phyloP scores from a whole-genome alignment of 2,113 vertebrate species.

The Esox niger region DNA sequence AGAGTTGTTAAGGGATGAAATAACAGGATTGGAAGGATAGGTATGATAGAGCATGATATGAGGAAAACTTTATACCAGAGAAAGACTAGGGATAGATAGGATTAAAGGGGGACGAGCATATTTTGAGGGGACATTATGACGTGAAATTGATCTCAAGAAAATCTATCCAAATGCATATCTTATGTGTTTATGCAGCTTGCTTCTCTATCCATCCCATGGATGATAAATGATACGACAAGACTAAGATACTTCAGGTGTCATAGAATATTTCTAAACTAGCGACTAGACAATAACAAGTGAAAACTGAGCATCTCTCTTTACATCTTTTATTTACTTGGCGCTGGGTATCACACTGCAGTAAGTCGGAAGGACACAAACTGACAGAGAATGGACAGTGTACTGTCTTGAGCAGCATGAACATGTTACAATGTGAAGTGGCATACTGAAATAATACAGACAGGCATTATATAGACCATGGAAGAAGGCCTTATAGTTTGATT shows the following conservation, averaged over 20 bases:
- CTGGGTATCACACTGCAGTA: slow-evolving; percentile 23
- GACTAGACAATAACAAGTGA: slow-evolving; percentile 12
- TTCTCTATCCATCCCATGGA: too few relatives aligned
- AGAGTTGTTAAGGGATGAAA: background rate
- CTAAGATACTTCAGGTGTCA: background rate
- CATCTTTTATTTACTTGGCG: slow-evolving; percentile 61
- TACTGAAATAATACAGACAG: slow-evolving; percentile 18
- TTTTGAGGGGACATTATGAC: background rate
- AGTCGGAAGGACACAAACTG: background rate
- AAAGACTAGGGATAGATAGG: too few relatives aligned
- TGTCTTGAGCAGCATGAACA: slow-evolving; percentile 32
- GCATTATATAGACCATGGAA: background rate
- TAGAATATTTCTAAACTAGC: slow-evolving; percentile 17
- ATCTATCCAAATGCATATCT: too few relatives aligned
- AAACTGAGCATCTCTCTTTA: slow-evolving; percentile 28
- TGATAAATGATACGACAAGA: too few relatives aligned
- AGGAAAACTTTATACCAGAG: background rate
- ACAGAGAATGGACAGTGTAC: slow-evolving; percentile 9
- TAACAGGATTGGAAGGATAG: background rate
- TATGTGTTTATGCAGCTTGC: too few relatives aligned
- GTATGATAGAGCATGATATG: background rate
- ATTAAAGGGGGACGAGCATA: too few relatives aligned
- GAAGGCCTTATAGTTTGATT: slow-evolving; percentile 23
- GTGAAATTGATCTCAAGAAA: background rate
- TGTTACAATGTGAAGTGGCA: slow-evolving; percentile 11